Base-by-base conservation (phyloP, 2,888 invertebrate species). In the Alsophila aescularia region DNA sequence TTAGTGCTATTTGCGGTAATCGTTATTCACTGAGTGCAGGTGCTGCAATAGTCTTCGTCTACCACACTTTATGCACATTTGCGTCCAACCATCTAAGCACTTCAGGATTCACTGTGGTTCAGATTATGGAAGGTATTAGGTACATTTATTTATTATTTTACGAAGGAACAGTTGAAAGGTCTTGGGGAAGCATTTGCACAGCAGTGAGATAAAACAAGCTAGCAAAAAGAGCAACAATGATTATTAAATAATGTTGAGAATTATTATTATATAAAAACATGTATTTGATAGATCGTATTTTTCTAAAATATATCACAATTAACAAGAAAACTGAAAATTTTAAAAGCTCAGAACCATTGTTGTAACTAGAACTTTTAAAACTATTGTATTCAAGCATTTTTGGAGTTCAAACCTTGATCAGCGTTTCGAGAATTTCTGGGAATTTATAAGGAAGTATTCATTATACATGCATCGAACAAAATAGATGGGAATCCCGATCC, bases 391-490 rank as follows among this genome's bases (percentile, higher is more conserved):
- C 41, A 58, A 54, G 48, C 47, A 45, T 39, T 52, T 40, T 24
- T 35, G 18, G 43, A 54, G 51, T 54, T 51, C 36, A 42, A 50
- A 57, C 52, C 58, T 52, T 35, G 43, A 47, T 43, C 34, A 34
- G 41, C 42, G 32, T 54, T 53, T 34, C 37, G 9, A 34, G 31
- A 52, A 61, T 51, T 51, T 39, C 51, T 13, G 8, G 10, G 40
- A 36, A 15, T 36, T 41, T 42, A n/a, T 44, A 15, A 35, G 15
- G 44, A 31, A 57, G 37, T 47, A 35, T 52, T 42, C 45, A 51
- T 62, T 60, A 60, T 51, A 52, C 58, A 57, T 60, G 57, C 32
- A 32, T 52, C 52, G 43, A 34, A 49, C 56, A 52, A 52, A 52
- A 58, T 54, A 37, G 44, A 58, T 58, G 59, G 45, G 55, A 60